Evolutionary conservation across 2,113 vertebrate genomes (phyloP), one percentile per base, ranked within the genome.

Genomic region (Pao palembangensis): DNA sequence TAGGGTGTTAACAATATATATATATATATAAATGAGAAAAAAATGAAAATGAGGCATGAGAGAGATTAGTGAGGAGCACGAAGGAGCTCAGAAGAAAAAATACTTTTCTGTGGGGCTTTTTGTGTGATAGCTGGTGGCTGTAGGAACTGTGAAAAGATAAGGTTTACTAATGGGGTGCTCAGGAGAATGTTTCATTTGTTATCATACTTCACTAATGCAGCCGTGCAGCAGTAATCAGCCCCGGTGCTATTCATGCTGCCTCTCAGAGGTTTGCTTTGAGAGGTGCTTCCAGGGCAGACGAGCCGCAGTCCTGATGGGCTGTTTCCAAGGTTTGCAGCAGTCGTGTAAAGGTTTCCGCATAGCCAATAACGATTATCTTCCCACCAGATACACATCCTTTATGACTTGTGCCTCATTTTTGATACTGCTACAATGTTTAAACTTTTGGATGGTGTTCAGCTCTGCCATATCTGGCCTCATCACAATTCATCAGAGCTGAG

Each of bases 61-160:
- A 58, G 53, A 71, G 42, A 72, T 60, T 75, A 58, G 59, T 21
- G 50, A 23, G 21, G 21, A 23, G 21, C 21, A 23, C 3, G 21
- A 23, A 69, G 61, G 48, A 15, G 28, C 28, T 31, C 28, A 73
- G 11, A 66, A 61, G 56, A 65, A 64, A 57, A 57, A 43, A 79
- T 25, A 67, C 64, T 73, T 67, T 66, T 63, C 67, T 63, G 44
- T 61, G 50, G 55, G 65, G 59, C 73, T 75, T 76, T 78, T 77
- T 79, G 77, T 81, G 63, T 21, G 57, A 79, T 66, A 71, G 77
- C 64, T 66, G 56, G 48, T 78, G 73, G 21, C 21, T 23, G 21
- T 58, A 56, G 79, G 74, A 69, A 69, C 59, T 70, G 67, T 73
- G 75, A 82, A 81, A 79, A 87, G 82, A 85, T 87, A 81, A 75